Evolutionary conservation across 2,113 vertebrate genomes (phyloP), one percentile per base, ranked within the genome.

Genomic region (Micronycteris hirsuta): DNA sequence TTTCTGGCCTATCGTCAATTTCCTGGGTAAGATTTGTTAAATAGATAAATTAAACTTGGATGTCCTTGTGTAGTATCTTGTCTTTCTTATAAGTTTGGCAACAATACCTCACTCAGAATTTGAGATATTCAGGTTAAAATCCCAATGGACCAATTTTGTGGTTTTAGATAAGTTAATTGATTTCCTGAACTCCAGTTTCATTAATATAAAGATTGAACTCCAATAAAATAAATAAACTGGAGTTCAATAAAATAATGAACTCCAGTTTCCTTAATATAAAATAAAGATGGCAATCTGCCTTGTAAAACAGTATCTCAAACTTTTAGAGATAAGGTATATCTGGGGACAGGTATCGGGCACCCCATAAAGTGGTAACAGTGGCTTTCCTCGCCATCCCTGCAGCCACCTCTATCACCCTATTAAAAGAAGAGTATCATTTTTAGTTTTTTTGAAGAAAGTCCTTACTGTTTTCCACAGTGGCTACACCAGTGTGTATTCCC

Each of bases 101-200:
- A 78, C 15, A 67, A 82, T 14, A 31, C 4, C 13, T 94, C 22
- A 78, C 13, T 94, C 22, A 78, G 49, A 89, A 92, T 52, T n/a
- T 15, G 13, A 89, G 74, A 45, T 10, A 49, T 6, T 7, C 52
- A 47, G 33, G 45, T 86, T 89, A 86, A 94, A 94, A 86, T 91
- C 36, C 52, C 22, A 15, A 74, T 45, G 81, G 20, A 43, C 58
- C 70, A 41, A 38, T 36, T 93, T 84, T 90, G n/a, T 84, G 88
- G 65, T 52, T 86, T 93, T 73, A 78, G 78, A 89, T 78, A 86
- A 28, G 41, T 94, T 95, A 91, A 89, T 92, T 92, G 95, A 88
- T 52, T 49, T 96, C 86, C 61, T 81, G 38, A 76, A 71, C 78
- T 95, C 91, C 12, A n/a, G 17, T 95, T 92, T 88, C 20, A 58